These are phyloP conservation scores for Oplegnathus fasciatus DNA, from an alignment of 2,113 vertebrate species.

Conservation along the genomic window DNA sequence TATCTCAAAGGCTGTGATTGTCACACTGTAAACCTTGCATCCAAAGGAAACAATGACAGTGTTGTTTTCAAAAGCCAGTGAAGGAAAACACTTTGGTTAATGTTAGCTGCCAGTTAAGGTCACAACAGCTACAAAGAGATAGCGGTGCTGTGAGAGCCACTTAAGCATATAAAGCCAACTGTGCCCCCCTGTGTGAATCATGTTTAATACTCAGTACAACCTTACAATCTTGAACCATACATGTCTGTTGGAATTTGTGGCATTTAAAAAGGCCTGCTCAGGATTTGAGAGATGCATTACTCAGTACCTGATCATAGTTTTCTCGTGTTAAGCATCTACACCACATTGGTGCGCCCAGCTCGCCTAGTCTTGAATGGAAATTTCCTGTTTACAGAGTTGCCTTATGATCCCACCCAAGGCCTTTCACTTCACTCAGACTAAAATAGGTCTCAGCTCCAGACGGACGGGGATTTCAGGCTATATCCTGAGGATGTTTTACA, in stretches of 20 bases:
- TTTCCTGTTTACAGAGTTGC: conserved; percentile 82
- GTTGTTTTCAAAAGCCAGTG: conserved; percentile 12
- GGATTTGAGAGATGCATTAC: neutral
- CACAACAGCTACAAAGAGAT: conserved; percentile 21
- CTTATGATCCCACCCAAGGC: conserved; percentile 73
- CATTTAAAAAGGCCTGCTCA: fast-evolving
- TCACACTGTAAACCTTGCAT: conserved; percentile 3
- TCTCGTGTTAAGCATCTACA: conserved; percentile 6
- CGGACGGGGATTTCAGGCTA: conserved; percentile 67
- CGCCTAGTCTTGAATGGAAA: conserved; percentile 47
- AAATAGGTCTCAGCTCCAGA: conserved; percentile 63
- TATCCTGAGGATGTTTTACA: conserved; percentile 84
- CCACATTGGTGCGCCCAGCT: neutral
- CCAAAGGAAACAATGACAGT: conserved; percentile 28
- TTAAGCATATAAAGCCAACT: conserved; percentile 12
- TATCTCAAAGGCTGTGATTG: conserved; percentile 43
- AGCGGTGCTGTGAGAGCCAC: conserved; percentile 7
- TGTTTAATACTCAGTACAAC: neutral
- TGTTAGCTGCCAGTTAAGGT: conserved; percentile 30
- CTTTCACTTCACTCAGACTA: conserved; percentile 63
- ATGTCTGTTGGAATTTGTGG: neutral
- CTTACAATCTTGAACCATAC: neutral
- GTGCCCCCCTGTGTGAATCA: neutral
- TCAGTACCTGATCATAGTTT: neutral
- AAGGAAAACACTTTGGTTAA: conserved; percentile 5